Evolutionary conservation across 1,140 invertebrate species (phyloP).

Genomic region (Monomorium pharaonis): DNA sequence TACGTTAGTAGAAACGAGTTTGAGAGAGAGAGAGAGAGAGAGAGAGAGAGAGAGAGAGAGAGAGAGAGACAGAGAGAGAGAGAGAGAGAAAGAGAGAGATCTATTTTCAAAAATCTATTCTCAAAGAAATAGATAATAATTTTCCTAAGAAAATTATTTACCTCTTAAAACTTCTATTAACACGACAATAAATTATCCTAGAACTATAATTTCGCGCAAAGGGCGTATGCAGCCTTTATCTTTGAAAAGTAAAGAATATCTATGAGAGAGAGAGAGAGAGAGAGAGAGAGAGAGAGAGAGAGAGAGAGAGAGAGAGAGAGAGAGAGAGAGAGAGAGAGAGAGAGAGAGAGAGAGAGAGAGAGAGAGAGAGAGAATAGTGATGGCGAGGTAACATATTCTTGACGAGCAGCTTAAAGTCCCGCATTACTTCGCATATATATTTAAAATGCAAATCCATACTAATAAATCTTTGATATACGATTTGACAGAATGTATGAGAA

Average conservation of each 20-base stretch:
- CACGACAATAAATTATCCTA: neutral
- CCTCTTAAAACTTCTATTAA: neutral
- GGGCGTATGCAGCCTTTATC: neutral
- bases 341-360: too few species aligned
- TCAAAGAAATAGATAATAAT: neutral
- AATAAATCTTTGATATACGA: conserved; percentile 79
- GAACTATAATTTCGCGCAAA: neutral
- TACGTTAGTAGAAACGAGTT: too few species aligned
- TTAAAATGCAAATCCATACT: conserved; percentile 82
- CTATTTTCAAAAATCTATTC: too few species aligned
- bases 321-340: too few species aligned
- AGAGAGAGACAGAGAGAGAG: too few species aligned
- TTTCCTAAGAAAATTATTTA: neutral
- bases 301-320: too few species aligned
- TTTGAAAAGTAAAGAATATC: conserved; percentile 14
- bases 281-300: too few species aligned
- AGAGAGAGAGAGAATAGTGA: conserved; percentile 71
- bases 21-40: too few species aligned
- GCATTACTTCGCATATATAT: conserved; percentile 78
- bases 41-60: too few species aligned
- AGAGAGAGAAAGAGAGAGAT: too few species aligned
- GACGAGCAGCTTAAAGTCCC: conserved; percentile 72
- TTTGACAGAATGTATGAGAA: conserved; percentile 47
- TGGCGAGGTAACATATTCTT: conserved; percentile 67
- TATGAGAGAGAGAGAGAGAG: too few species aligned